Conservation (phyloP, 2,888 invertebrate species). For the Drosophila setosimentum region DNA sequence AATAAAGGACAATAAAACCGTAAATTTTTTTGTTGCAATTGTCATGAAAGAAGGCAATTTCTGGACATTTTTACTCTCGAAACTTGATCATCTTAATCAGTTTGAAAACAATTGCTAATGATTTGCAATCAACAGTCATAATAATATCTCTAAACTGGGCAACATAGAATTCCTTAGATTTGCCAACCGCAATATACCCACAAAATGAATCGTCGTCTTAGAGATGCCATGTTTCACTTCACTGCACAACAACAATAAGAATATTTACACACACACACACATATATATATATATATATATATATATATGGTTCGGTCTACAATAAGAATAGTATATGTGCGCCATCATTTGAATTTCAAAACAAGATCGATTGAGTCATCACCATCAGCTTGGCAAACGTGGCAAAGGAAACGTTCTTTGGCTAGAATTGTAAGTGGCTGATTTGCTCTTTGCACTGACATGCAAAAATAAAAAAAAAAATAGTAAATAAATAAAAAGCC, state of each 20-base stretch:
- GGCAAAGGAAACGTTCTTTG: conserved; percentile 57
- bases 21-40: no score
- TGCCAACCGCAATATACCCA: conserved; percentile 19
- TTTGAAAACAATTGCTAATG: neutral
- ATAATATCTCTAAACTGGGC: neutral
- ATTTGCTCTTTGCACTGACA: conserved; percentile 38
- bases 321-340: conserved; percentile 45
- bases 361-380: conserved; percentile 69
- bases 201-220: conserved; percentile 36
- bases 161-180: conserved; percentile 6
- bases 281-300: neutral
- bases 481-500: neutral
- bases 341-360: conserved; percentile 62
- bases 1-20: no score
- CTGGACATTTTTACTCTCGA: no score
- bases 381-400: conserved; percentile 18
- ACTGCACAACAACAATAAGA: conserved; percentile 48
- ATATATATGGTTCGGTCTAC: conserved; percentile 15
- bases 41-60: no score
- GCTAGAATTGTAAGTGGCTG: conserved; percentile 9
- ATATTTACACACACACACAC: conserved; percentile 4
- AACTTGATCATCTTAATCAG: neutral
- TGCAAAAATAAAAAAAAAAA: conserved; percentile 1
- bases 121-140: neutral
- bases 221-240: conserved; percentile 47